Evolutionary conservation across 2,888 invertebrate species (phyloP).

Genomic region (Caenorhabditis sp.): DNA sequence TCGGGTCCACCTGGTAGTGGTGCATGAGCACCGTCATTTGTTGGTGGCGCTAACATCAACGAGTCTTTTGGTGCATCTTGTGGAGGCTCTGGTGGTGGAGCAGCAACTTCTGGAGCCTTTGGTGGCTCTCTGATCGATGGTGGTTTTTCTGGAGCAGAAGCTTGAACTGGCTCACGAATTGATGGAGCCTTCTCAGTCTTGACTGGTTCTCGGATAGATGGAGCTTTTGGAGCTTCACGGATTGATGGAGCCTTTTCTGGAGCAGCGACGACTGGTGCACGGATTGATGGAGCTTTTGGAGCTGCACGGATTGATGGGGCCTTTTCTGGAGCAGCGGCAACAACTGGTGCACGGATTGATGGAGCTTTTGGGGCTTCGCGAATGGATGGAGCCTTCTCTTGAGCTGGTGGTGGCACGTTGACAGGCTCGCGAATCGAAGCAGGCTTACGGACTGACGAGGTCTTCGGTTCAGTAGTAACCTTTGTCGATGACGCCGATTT

Average conservation of each 20-base stretch:
- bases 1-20: slow-evolving; percentile 3
- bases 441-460: too few relatives aligned
- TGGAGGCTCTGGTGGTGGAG: not conserved
- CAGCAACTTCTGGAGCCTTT: not conserved
- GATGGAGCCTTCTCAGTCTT: not conserved
- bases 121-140: not conserved
- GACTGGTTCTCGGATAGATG: not conserved
- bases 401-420: too few relatives aligned
- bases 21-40: slow-evolving; percentile 9
- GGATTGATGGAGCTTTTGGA: not conserved
- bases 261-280: not conserved
- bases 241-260: not conserved
- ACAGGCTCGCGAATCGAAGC: too few relatives aligned
- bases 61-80: not conserved
- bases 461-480: too few relatives aligned
- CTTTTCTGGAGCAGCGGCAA: not conserved
- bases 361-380: too few relatives aligned
- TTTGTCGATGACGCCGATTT: not conserved
- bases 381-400: not conserved
- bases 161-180: not conserved
- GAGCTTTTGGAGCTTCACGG: not conserved
- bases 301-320: not conserved
- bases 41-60: slow-evolving; percentile 9
- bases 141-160: not conserved
- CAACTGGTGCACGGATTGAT: not conserved